phyloP scores from a whole-genome alignment of 2,888 invertebrate genomes.

The Drosophila quinaria region DNA sequence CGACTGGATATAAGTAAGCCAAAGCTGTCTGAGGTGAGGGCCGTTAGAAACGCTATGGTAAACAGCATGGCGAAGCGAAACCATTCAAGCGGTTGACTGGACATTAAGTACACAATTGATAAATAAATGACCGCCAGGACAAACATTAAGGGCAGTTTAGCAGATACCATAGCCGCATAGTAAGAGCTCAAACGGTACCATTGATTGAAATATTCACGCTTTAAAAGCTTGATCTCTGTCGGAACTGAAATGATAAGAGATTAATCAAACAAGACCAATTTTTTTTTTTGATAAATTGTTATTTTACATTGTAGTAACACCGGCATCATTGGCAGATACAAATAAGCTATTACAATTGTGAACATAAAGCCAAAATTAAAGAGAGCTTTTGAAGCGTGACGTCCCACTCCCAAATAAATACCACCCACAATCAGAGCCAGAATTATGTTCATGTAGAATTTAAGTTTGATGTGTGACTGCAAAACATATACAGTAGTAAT shows the following conservation, averaged over 20 bases:
- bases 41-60: constrained; percentile 89
- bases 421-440: constrained; percentile 90
- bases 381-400: constrained; percentile 92
- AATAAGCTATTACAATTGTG: constrained; percentile 91
- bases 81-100: constrained; percentile 91
- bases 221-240: constrained; percentile 90
- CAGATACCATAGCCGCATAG: constrained; percentile 90
- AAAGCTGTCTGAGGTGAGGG: constrained; percentile 92
- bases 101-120: constrained; percentile 90
- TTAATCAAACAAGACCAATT: not conserved
- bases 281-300: constrained; percentile 76
- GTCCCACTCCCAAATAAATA: constrained; percentile 91
- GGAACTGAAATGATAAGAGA: constrained; percentile 88
- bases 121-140: constrained; percentile 90
- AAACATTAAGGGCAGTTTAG: constrained; percentile 90
- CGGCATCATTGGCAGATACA: constrained; percentile 94
- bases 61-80: constrained; percentile 90
- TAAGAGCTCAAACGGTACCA: constrained; percentile 94
- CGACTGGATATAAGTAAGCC: constrained; percentile 91
- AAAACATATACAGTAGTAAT: constrained; percentile 37
- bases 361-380: constrained; percentile 95
- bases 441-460: constrained; percentile 89
- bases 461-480: constrained; percentile 90
- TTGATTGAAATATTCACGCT: constrained; percentile 92
- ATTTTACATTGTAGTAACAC: constrained; percentile 92